phyloP scores from a whole-genome alignment of 2,113 vertebrate species.

The Phrynocephalus versicolor region DNA sequence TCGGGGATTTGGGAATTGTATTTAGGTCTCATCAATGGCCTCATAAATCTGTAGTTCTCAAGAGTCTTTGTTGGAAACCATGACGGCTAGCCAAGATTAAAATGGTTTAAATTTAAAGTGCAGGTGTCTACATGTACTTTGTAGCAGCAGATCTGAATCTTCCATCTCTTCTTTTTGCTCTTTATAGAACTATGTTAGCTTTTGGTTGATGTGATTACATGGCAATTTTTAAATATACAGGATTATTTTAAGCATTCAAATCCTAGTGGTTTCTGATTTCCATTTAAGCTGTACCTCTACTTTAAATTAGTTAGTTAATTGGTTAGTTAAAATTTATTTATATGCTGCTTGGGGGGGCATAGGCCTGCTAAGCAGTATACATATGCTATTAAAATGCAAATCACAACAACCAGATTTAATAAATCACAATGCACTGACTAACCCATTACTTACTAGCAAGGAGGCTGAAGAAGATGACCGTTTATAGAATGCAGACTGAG shows the following conservation, averaged over 20 bases:
- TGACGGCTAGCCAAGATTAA: not conserved
- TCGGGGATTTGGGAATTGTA: not conserved
- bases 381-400: not conserved
- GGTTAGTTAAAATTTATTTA: not conserved
- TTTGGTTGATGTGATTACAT: not conserved
- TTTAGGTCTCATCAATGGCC: not conserved
- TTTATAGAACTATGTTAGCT: not conserved
- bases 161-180: not conserved
- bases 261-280: not conserved
- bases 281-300: not conserved
- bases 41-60: not conserved
- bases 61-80: not conserved
- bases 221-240: not conserved
- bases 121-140: not conserved
- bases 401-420: not conserved
- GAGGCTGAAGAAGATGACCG: not conserved
- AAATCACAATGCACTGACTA: not conserved
- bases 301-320: not conserved
- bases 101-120: not conserved
- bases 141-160: not conserved
- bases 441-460: not conserved
- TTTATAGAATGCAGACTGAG: not conserved
- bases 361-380: not conserved
- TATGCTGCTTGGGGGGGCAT: not conserved
- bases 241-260: not conserved